phyloP scores from a whole-genome alignment of 2,888 invertebrate genomes.

The Petrophora chlorosata region DNA sequence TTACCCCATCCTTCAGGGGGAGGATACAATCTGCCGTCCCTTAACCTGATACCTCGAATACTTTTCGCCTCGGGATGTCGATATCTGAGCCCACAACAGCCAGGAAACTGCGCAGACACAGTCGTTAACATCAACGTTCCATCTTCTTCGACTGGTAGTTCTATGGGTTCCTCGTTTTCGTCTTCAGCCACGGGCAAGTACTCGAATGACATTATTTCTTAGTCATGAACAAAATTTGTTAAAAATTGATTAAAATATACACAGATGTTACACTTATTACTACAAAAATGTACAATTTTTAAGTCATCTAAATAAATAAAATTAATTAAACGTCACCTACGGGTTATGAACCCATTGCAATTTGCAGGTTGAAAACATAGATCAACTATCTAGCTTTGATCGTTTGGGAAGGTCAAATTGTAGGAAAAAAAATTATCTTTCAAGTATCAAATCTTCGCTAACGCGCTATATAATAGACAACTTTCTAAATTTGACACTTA shows the following conservation, averaged over 20 bases:
- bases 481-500: constrained; percentile 74
- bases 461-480: constrained; percentile 65
- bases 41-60: constrained; percentile 94
- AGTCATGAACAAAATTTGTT: constrained; percentile 74
- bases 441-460: constrained; percentile 59
- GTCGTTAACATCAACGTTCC: constrained; percentile 96
- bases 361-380: constrained; percentile 81
- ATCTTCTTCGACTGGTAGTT: constrained; percentile 98
- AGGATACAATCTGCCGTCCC: constrained; percentile 95
- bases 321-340: constrained; percentile 79
- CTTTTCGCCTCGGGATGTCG: constrained; percentile 96
- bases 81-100: constrained; percentile 97
- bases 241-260: constrained; percentile 73
- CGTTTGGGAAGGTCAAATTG: constrained; percentile 44
- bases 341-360: constrained; percentile 82
- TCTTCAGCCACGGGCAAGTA: constrained; percentile 98
- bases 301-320: constrained; percentile 79
- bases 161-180: constrained; percentile 98
- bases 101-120: constrained; percentile 98
- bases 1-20: constrained; percentile 95
- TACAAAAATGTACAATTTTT: constrained; percentile 79
- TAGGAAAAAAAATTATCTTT: constrained; percentile 37
- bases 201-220: constrained; percentile 83
- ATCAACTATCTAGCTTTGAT: constrained; percentile 56
- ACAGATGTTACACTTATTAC: constrained; percentile 74